Evolutionary conservation across 2,113 vertebrate species (phyloP).

Genomic region (Ictalurus punctatus): DNA sequence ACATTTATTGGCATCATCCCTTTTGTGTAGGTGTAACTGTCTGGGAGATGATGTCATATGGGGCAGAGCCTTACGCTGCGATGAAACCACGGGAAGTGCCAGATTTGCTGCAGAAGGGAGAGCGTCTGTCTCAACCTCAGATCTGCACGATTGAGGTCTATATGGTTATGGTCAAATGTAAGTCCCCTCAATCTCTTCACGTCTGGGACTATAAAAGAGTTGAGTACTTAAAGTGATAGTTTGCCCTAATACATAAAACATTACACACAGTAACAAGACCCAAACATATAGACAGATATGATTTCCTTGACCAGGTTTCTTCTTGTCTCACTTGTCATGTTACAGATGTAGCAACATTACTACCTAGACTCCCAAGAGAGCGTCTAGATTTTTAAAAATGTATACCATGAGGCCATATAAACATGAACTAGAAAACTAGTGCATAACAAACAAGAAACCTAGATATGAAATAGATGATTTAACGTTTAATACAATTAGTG

Average conservation of each 20-base stretch:
- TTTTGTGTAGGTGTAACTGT: slow-evolving; percentile 82
- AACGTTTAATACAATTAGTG: neutral
- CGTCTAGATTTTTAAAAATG: neutral
- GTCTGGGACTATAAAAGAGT: neutral
- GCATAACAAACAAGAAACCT: neutral
- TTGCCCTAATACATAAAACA: neutral
- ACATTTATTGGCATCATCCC: neutral
- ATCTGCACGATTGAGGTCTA: slow-evolving; percentile 97
- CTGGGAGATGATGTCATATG: slow-evolving; percentile 98
- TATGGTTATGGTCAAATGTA: slow-evolving; percentile 98
- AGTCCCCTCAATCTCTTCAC: slow-evolving; percentile 60
- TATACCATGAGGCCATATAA: neutral
- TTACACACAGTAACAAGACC: neutral
- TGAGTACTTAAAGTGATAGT: neutral
- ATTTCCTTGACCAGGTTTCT: neutral
- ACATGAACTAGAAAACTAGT: neutral
- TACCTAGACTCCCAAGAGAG: neutral
- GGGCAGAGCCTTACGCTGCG: slow-evolving; percentile 83
- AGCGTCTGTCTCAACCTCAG: slow-evolving; percentile 87
- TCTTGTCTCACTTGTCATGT: neutral
- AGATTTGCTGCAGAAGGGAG: slow-evolving; percentile 91
- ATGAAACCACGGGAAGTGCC: slow-evolving; percentile 86
- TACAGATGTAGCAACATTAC: neutral
- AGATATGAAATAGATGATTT: neutral
- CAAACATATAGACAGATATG: neutral